phyloP scores from a whole-genome alignment of 2,113 vertebrate species.

The Chloropsis cyanopogon region DNA sequence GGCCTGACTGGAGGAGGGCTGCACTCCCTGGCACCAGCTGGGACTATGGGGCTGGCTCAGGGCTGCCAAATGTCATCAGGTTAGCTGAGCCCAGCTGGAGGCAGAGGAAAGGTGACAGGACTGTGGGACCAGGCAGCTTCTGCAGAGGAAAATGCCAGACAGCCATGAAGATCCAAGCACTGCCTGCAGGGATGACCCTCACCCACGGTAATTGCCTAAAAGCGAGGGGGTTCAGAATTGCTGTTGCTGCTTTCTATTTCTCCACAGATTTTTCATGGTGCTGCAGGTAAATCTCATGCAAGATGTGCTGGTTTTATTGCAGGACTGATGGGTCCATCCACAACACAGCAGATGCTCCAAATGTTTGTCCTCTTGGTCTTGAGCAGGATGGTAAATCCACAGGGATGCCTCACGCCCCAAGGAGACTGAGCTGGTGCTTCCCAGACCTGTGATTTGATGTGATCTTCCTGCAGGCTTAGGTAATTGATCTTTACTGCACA shows the following conservation, averaged over 20 bases:
- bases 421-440: accelerated
- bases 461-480: not conserved
- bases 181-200: not conserved
- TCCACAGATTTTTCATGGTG: not conserved
- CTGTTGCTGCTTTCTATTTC: not conserved
- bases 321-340: not conserved
- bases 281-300: not conserved
- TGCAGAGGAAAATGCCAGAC: not conserved
- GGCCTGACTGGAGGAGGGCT: not conserved
- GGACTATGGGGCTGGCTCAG: not conserved
- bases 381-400: not conserved
- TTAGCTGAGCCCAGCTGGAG: not conserved
- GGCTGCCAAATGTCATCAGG: not conserved
- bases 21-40: not conserved
- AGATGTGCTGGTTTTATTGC: not conserved
- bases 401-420: accelerated
- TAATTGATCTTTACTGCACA: not conserved
- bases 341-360: not conserved
- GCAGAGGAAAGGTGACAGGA: not conserved
- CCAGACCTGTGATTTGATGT: not conserved
- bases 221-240: accelerated
- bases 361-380: not conserved
- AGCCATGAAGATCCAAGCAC: accelerated
- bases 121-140: not conserved
- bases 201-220: accelerated